phyloP scores from a whole-genome alignment of 2,113 vertebrate genomes.

The Apistogramma diplotaenia region DNA sequence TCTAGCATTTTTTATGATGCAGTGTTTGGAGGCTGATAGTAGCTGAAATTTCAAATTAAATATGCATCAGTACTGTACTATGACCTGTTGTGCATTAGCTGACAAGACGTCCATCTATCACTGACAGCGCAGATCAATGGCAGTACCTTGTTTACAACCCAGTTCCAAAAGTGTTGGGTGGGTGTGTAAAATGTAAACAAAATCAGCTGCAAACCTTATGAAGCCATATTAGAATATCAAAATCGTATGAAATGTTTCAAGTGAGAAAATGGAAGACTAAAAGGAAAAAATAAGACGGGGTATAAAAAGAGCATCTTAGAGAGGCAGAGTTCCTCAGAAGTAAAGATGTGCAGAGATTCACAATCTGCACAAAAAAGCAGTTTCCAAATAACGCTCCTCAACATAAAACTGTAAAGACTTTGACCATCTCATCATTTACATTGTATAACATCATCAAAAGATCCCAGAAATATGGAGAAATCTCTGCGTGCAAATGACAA shows the following conservation, averaged over 20 bases:
- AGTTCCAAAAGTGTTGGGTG: neutral
- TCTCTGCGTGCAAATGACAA: neutral
- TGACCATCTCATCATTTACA: neutral
- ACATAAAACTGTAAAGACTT: neutral
- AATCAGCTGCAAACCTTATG: neutral
- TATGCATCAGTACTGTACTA: neutral
- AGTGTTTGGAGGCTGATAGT: neutral
- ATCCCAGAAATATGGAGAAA: neutral
- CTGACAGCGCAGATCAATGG: neutral
- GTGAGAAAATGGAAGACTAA: neutral
- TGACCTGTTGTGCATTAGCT: neutral
- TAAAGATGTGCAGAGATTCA: neutral
- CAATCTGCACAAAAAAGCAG: neutral
- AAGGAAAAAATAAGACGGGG: neutral
- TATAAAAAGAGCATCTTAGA: neutral
- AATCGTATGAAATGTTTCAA: neutral
- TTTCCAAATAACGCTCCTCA: neutral
- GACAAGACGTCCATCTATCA: neutral
- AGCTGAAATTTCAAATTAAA: neutral
- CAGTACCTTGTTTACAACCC: neutral
- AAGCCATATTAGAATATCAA: neutral
- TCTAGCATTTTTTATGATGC: conserved; percentile 7
- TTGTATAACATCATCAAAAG: neutral
- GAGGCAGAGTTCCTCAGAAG: neutral
- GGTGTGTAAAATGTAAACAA: neutral